Evolutionary conservation across 2,888 invertebrate genomes (phyloP).

Genomic region (Sarcophaga subvicina): DNA sequence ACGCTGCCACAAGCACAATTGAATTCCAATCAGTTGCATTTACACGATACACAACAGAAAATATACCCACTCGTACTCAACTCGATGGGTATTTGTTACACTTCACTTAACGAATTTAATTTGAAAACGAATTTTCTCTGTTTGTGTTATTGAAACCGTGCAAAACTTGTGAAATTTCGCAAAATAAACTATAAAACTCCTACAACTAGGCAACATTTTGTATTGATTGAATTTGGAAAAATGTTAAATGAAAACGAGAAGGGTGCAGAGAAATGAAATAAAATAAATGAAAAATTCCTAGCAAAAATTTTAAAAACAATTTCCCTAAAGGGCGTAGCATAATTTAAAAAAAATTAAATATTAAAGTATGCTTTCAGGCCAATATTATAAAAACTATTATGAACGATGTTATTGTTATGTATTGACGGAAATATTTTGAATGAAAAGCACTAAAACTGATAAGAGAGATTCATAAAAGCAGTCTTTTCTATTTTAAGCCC

Average conservation of each 20-base stretch:
- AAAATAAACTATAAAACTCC: slow-evolving; percentile 11
- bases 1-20: not conserved
- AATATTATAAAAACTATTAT: no score
- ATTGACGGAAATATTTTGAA: no score
- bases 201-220: slow-evolving; percentile 40
- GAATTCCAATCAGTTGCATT: slow-evolving; percentile 41
- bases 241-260: not conserved
- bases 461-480: no score
- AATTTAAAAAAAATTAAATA: no score
- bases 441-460: no score
- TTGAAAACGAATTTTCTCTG: slow-evolving; percentile 25
- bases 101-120: slow-evolving; percentile 50
- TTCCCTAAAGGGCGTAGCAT: no score
- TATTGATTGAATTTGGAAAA: slow-evolving; percentile 6
- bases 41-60: not conserved
- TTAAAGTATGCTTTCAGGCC: no score
- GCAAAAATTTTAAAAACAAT: not conserved
- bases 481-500: no score
- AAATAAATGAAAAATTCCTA: not conserved
- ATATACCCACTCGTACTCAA: not conserved
- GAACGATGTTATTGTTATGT: no score
- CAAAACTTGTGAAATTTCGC: not conserved
- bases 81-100: slow-evolving; percentile 30
- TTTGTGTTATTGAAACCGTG: not conserved
- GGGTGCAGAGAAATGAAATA: not conserved